Percentiles rank a stretch among this genome's conserved stretches.
These are phyloP conservation scores for Leptopilina drosophilae DNA, from an alignment of 2,888 invertebrate genomes.

Conservation along the genomic window DNA sequence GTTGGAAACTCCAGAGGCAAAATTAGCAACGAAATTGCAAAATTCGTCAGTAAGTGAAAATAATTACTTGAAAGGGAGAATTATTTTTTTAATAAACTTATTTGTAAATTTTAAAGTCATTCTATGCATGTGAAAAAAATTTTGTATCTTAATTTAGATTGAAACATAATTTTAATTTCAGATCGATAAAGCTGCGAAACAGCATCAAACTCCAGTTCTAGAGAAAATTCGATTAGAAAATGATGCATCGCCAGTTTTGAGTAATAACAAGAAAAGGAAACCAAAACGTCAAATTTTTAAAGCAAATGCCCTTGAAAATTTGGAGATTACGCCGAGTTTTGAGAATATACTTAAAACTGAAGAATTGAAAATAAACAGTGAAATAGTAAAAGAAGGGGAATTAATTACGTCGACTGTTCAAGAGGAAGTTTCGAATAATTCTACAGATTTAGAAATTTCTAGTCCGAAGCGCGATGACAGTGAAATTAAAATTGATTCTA, in stretches of 20 bases:
- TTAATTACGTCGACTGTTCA: neutral
- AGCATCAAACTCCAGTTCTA: conserved; percentile 43
- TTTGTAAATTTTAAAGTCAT: no score
- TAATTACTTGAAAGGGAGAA: conserved; percentile 23
- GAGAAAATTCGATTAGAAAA: conserved; percentile 47
- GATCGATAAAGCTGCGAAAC: neutral
- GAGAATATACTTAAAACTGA: conserved; percentile 43
- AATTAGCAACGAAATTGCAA: conserved; percentile 43
- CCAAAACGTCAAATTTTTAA: conserved; percentile 65
- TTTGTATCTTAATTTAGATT: neutral
- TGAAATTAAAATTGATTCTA: neutral
- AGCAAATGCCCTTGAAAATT: conserved; percentile 31
- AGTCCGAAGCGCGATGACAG: neutral
- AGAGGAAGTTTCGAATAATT: no score
- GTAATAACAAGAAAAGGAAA: conserved; percentile 55
- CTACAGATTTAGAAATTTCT: neutral
- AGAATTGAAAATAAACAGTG: conserved; percentile 5
- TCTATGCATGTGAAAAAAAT: neutral
- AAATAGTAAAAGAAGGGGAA: conserved; percentile 1
- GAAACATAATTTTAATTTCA: conserved; percentile 2
- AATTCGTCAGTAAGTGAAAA: conserved; percentile 25
- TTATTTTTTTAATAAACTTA: neutral
- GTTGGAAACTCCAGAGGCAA: conserved; percentile 66
- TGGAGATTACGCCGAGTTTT: conserved; percentile 45
- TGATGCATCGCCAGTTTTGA: conserved; percentile 60